Percentiles rank a stretch among this genome's conserved stretches.
Evolutionary conservation across 2,113 vertebrate genomes (phyloP).

Genomic region (Oryzias woworae): DNA sequence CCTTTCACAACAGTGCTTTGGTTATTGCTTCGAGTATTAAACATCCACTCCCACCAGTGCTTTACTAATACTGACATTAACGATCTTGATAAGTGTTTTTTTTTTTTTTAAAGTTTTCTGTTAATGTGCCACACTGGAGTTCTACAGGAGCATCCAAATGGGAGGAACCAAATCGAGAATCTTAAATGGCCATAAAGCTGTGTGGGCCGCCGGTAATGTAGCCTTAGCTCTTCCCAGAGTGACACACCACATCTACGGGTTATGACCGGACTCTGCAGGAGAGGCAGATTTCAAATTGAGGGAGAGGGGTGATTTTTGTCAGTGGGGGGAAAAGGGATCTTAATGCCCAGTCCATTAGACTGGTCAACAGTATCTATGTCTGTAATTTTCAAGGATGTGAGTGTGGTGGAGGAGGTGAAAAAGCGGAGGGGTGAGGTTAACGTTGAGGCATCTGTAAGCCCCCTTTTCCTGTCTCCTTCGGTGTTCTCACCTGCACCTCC

Average conservation of each 20-base stretch:
- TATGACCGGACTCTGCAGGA: slow-evolving; percentile 67
- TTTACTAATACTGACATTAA: slow-evolving; percentile 38
- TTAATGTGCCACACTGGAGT: slow-evolving; percentile 42
- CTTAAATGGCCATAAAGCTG: slow-evolving; percentile 76
- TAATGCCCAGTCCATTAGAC: slow-evolving; percentile 76
- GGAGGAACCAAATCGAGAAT: slow-evolving; percentile 70
- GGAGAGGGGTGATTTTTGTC: slow-evolving; percentile 70
- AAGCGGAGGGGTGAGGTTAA: slow-evolving; percentile 21
- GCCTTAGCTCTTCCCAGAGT: slow-evolving; percentile 65
- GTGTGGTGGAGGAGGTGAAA: slow-evolving; percentile 8
- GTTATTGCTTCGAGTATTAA: slow-evolving; percentile 31
- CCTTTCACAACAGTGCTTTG: slow-evolving; percentile 15
- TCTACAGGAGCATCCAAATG: slow-evolving; percentile 56
- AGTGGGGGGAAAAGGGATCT: slow-evolving; percentile 50
- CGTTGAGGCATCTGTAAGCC: slow-evolving; percentile 32
- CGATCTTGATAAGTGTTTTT: slow-evolving; percentile 39
- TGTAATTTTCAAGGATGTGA: slow-evolving; percentile 60
- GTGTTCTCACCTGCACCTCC: slow-evolving; percentile 56
- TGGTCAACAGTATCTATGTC: slow-evolving; percentile 71
- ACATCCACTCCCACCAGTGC: slow-evolving; percentile 28
- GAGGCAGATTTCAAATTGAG: slow-evolving; percentile 71
- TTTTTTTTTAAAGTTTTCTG: slow-evolving; percentile 14
- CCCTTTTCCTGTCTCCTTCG: slow-evolving; percentile 40
- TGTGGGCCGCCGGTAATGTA: slow-evolving; percentile 74
- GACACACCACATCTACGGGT: slow-evolving; percentile 66